phyloP scores from a whole-genome alignment of 2,797 vertebrate genomes.

The Microcaecilia unicolor region DNA sequence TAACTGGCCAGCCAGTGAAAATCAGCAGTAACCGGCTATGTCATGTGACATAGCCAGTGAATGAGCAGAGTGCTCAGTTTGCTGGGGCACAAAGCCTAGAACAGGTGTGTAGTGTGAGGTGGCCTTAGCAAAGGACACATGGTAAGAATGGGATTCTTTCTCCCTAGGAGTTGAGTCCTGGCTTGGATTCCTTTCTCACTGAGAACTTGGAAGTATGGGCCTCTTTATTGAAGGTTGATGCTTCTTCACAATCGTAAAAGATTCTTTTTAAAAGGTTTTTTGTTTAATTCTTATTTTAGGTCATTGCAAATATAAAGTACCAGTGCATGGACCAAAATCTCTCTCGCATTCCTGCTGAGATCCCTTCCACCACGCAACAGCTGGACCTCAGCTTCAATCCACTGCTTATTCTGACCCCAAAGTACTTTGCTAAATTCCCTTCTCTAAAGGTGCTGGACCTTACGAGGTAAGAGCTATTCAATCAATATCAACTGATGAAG shows the following conservation, averaged over 20 bases:
- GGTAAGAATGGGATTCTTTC: too few species aligned
- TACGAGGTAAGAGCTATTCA: conserved; percentile 46
- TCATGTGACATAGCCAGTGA: too few species aligned
- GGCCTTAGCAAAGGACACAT: too few species aligned
- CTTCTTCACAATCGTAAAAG: neutral
- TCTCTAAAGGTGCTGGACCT: conserved; percentile 51
- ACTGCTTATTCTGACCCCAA: conserved; percentile 25
- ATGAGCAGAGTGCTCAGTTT: too few species aligned
- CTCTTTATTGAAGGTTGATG: too few species aligned
- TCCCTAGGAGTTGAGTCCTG: too few species aligned
- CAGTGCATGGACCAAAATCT: conserved; percentile 38
- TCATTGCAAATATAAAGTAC: conserved; percentile 32
- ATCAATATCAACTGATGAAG: too few species aligned
- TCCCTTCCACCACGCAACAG: conserved; percentile 36
- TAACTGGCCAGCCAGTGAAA: too few species aligned
- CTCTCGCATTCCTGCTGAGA: conserved; percentile 26
- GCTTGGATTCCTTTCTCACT: neutral
- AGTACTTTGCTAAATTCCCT: conserved; percentile 39
- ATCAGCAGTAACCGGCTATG: too few species aligned
- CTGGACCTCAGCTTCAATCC: conserved; percentile 60
- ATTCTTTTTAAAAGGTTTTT: neutral
- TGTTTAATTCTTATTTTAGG: conserved; percentile 30
- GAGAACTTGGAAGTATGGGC: neutral
- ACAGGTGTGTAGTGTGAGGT: too few species aligned
- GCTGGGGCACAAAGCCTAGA: too few species aligned